Conservation (phyloP, 1,140 invertebrate species). For the Scaptomyza pallida region DNA sequence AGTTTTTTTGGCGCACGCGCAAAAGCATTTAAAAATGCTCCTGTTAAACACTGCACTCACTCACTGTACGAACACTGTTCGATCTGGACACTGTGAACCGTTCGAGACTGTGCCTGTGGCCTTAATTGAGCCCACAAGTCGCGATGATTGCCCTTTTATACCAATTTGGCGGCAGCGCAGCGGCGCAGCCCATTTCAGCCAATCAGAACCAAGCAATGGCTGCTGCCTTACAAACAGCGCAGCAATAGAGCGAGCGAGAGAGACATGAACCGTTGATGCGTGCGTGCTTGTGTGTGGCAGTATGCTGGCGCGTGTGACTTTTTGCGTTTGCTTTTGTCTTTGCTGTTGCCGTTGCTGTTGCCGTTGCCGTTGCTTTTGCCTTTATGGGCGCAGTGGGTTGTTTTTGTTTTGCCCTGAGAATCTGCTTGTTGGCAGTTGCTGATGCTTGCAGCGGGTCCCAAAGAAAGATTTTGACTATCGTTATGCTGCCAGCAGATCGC, state of each 20-base stretch:
- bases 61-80: constrained; percentile 13
- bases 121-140: constrained; percentile 83
- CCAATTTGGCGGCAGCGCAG: constrained; percentile 68
- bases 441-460: constrained; percentile 7
- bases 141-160: constrained; percentile 84
- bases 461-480: background rate
- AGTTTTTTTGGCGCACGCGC: constrained; percentile 47
- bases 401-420: constrained; percentile 37
- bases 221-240: constrained; percentile 20
- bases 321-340: constrained; percentile 32
- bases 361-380: constrained; percentile 46
- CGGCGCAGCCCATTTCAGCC: constrained; percentile 53
- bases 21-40: constrained; percentile 35
- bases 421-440: constrained; percentile 11
- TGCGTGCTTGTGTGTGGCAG: constrained; percentile 8
- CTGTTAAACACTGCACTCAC: constrained; percentile 29
- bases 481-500: constrained; percentile 26
- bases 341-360: constrained; percentile 63
- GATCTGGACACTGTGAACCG: constrained; percentile 42
- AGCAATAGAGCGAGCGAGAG: constrained; percentile 24
- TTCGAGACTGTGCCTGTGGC: constrained; percentile 62
- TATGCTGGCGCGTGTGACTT: constrained; percentile 77
- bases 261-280: constrained; percentile 4
- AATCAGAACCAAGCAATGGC: constrained; percentile 74
- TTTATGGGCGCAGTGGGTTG: constrained; percentile 18